Evolutionary conservation across 1,140 invertebrate genomes (phyloP).

Genomic region (Cyphomyrmex costatus): DNA sequence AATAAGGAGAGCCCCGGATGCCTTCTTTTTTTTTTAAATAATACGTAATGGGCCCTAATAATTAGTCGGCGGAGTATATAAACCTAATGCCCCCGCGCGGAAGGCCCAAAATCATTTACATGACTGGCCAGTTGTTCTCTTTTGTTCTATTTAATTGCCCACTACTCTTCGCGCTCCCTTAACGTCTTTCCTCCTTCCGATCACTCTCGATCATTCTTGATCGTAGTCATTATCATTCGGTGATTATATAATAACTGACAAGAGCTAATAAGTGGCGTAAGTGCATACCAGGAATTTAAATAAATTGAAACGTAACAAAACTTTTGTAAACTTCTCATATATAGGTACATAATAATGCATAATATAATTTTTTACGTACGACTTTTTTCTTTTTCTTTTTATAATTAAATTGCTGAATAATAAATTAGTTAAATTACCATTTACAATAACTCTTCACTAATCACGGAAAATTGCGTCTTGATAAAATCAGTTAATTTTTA

Average conservation of each 20-base stretch:
- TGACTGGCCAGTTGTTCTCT: constrained; percentile 71
- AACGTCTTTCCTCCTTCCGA: constrained; percentile 3
- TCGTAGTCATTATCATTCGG: constrained; percentile 19
- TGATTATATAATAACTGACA: constrained; percentile 35
- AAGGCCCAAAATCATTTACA: constrained; percentile 76
- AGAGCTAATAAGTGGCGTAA: too few relatives aligned
- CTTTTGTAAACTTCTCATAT: background rate
- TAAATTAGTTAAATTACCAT: background rate
- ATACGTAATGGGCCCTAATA: constrained; percentile 80
- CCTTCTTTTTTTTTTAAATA: constrained; percentile 75
- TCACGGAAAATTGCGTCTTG: too few relatives aligned
- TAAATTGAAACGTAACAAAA: constrained; percentile 18
- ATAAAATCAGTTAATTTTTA: too few relatives aligned
- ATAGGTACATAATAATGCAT: background rate
- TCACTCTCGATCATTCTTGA: constrained; percentile 51
- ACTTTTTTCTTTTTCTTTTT: background rate
- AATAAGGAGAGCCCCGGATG: constrained; percentile 71
- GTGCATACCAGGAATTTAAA: constrained; percentile 5
- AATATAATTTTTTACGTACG: background rate
- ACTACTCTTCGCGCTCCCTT: constrained; percentile 58
- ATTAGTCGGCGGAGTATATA: constrained; percentile 76
- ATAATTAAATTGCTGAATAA: background rate
- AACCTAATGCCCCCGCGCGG: constrained; percentile 71
- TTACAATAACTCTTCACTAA: background rate
- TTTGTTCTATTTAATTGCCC: constrained; percentile 75